These are phyloP conservation scores for Sylvilagus bachmani DNA, from an alignment of 2,113 vertebrate genomes.

Conservation along the genomic window DNA sequence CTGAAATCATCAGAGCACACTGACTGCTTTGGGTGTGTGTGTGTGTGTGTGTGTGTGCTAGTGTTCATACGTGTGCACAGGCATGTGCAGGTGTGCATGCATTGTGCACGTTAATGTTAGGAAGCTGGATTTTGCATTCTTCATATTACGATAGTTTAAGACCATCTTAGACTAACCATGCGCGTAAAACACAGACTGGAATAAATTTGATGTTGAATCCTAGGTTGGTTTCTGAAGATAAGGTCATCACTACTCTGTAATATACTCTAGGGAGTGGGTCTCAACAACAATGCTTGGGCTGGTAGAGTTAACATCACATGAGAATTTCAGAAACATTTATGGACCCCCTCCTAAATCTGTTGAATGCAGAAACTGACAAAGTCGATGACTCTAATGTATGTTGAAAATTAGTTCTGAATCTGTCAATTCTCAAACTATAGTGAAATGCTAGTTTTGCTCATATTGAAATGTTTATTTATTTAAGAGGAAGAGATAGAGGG, in stretches of 20 bases:
- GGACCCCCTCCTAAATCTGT: neutral
- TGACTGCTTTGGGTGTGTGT: too few relatives aligned
- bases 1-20: fast-evolving
- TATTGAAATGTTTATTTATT: too few relatives aligned
- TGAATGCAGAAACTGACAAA: neutral
- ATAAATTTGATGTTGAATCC: neutral
- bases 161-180: neutral
- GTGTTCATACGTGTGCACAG: neutral
- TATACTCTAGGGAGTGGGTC: neutral
- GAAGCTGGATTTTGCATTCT: neutral
- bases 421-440: neutral
- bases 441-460: neutral
- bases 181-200: fast-evolving
- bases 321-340: too few relatives aligned
- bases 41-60: fast-evolving
- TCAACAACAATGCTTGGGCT: neutral
- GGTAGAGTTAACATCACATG: fast-evolving
- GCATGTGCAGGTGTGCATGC: fast-evolving
- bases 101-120: fast-evolving
- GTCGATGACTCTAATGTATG: neutral
- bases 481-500: too few relatives aligned
- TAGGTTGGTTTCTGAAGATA: neutral
- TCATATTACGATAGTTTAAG: neutral
- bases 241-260: fast-evolving
- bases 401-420: too few relatives aligned